Evolutionary conservation across 2,888 invertebrate genomes (phyloP).

Genomic region (Criorhina ranunculi): DNA sequence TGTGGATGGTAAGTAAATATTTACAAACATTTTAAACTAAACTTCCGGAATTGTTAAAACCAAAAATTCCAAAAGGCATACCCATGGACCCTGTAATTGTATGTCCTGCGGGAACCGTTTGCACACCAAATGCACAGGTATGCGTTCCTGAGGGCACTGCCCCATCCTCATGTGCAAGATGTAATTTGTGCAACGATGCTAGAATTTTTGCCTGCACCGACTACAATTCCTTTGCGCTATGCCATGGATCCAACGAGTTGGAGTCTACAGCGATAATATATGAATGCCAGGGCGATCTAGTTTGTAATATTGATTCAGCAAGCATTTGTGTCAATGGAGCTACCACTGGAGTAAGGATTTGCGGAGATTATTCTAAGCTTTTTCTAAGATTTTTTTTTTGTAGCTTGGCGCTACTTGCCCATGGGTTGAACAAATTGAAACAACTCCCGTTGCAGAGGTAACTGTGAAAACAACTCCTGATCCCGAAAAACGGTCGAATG

Average conservation of each 20-base stretch:
- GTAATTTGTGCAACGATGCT: conserved; percentile 3
- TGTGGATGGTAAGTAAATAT: conserved; percentile 27
- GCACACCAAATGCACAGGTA: conserved; percentile 16
- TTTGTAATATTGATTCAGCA: conserved; percentile 41
- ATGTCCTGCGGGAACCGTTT: conserved; percentile 49
- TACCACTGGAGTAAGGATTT: conserved; percentile 31
- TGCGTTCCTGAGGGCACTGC: conserved; percentile 7
- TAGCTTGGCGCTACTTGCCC: conserved; percentile 59
- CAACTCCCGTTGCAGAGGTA: not conserved
- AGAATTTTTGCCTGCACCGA: conserved; percentile 38
- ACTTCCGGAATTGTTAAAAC: not conserved
- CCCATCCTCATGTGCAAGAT: conserved; percentile 26
- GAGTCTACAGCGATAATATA: not conserved
- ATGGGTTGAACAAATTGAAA: not conserved
- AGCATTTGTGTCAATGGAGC: conserved; percentile 36
- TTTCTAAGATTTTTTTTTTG: no score
- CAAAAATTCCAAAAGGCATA: not conserved
- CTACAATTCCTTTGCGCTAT: conserved; percentile 38
- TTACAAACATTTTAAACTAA: not conserved
- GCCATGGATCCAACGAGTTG: not conserved
- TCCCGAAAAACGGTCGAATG: conserved; percentile 9
- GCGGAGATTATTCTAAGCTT: not conserved
- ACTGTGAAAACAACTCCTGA: conserved; percentile 26
- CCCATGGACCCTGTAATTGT: not conserved
- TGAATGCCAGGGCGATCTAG: conserved; percentile 13